phyloP scores from a whole-genome alignment of 2,113 vertebrate species.

The Rhinolophus ferrumequinum region DNA sequence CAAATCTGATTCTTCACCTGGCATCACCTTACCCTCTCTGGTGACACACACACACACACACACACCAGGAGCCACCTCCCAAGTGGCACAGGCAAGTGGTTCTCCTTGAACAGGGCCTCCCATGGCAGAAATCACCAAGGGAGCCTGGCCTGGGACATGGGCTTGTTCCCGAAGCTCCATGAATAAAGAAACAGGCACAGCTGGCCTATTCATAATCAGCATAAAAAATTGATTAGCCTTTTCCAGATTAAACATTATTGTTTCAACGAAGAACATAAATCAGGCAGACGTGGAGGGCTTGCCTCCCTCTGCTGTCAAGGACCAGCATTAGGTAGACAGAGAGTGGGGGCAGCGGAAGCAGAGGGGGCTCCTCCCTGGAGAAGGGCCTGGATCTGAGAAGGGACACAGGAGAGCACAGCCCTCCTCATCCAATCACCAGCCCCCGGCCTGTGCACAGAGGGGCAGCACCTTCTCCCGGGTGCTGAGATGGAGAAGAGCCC shows the following conservation, averaged over 20 bases:
- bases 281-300: constrained; percentile 77
- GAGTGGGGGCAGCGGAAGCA: accelerated
- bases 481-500: neutral
- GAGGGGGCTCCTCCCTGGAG: neutral
- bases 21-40: neutral
- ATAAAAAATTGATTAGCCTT: constrained; percentile 91
- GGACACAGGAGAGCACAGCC: accelerated
- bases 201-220: constrained; percentile 91
- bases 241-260: constrained; percentile 91
- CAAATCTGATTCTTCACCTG: neutral
- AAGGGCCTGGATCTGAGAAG: neutral
- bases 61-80: neutral
- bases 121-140: constrained; percentile 79
- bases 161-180: constrained; percentile 83
- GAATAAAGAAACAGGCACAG: constrained; percentile 91
- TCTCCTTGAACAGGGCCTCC: constrained; percentile 65
- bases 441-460: neutral
- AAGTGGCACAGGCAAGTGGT: constrained; percentile 21
- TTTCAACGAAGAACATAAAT: constrained; percentile 89
- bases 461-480: neutral
- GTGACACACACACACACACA: neutral
- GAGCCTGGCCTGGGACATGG: constrained; percentile 80
- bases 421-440: neutral
- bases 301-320: constrained; percentile 64
- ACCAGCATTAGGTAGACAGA: neutral